These are phyloP conservation scores for Okapia johnstoni DNA, from an alignment of 2,113 vertebrate species.

Conservation along the genomic window DNA sequence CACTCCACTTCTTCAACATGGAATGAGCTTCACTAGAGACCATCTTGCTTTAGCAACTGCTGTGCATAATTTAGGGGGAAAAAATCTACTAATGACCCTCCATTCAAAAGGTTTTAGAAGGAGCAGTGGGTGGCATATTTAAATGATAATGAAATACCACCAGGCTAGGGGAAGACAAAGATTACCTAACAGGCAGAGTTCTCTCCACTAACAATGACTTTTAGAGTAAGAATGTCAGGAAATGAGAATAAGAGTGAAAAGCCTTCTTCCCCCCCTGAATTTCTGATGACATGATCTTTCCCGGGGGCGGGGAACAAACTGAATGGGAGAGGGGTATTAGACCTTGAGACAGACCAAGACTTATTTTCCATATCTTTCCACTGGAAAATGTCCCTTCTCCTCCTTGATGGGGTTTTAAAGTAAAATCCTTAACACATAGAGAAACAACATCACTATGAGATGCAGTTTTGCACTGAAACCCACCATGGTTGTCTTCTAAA, in stretches of 20 bases:
- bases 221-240: constrained; percentile 46
- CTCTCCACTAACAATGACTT: constrained; percentile 44
- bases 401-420: constrained; percentile 27
- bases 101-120: constrained; percentile 52
- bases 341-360: not conserved
- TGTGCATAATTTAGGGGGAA: constrained; percentile 42
- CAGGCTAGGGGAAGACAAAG: constrained; percentile 9
- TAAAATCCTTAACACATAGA: constrained; percentile 9
- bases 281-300: constrained; percentile 57
- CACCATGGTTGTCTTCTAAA: not conserved
- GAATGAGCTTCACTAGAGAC: not conserved
- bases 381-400: constrained; percentile 47
- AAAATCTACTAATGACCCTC: constrained; percentile 20
- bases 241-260: constrained; percentile 45
- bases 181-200: not conserved
- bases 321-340: not conserved
- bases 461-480: not conserved
- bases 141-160: constrained; percentile 62
- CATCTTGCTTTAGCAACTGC: constrained; percentile 28
- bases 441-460: not conserved
- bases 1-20: not conserved
- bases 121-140: constrained; percentile 57
- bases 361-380: not conserved
- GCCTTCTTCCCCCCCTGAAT: not conserved
- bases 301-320: not conserved